Conservation (phyloP, 2,113 vertebrate species). For the Petaurus breviceps region DNA sequence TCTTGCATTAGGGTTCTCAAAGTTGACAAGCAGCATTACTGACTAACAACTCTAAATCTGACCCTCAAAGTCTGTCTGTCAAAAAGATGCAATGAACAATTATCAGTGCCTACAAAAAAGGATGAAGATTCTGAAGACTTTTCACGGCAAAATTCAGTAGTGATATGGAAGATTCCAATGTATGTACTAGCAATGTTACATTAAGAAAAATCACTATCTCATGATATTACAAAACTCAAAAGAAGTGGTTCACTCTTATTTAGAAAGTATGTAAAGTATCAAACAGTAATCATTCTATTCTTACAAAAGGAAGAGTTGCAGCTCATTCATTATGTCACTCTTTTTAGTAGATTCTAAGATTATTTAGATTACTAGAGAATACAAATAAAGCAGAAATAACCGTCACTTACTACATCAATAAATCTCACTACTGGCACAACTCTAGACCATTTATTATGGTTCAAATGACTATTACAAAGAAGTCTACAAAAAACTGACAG, state of each 20-base stretch:
- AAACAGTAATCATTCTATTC: slow-evolving; percentile 31
- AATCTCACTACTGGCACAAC: not conserved
- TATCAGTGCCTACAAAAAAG: not conserved
- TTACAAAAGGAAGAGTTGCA: slow-evolving; percentile 5
- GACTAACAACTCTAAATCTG: not conserved
- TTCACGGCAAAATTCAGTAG: not conserved
- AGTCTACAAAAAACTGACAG: not conserved
- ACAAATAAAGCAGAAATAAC: not conserved
- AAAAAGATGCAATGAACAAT: not conserved
- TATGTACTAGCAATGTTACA: slow-evolving; percentile 14
- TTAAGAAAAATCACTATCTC: slow-evolving; percentile 3
- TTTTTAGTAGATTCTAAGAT: not conserved
- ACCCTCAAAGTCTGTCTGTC: not conserved
- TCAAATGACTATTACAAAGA: not conserved
- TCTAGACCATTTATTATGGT: not conserved
- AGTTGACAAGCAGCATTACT: not conserved
- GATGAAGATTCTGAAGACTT: slow-evolving; percentile 24
- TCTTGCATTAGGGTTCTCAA: not conserved
- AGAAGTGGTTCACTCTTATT: slow-evolving; percentile 17
- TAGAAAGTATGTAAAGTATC: not conserved
- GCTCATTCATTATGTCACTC: not conserved
- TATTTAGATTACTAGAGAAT: not conserved
- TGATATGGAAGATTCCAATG: slow-evolving; percentile 13
- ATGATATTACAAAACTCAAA: slow-evolving; percentile 11
- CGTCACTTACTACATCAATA: not conserved